Percentiles rank a stretch among this genome's conserved stretches.
phyloP scores from a whole-genome alignment of 1,140 invertebrate species.

The Bicyclus anynana region DNA sequence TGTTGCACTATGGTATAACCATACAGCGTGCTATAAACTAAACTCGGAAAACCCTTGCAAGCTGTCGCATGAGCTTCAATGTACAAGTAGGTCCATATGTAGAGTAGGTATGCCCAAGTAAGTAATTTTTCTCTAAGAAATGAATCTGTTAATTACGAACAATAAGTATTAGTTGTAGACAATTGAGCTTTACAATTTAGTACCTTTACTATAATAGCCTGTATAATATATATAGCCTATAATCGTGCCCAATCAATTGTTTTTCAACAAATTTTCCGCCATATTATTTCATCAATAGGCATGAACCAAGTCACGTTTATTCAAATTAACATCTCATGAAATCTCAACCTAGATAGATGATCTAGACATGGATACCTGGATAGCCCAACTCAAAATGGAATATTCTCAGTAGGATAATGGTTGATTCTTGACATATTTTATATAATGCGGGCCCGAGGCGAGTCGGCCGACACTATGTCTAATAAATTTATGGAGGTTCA shows the following conservation, averaged over 20 bases:
- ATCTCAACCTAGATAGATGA: conserved; percentile 37
- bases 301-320: conserved; percentile 39
- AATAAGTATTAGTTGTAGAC: conserved; percentile 5
- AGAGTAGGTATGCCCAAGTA: too few species aligned
- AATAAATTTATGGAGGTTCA: conserved; percentile 75
- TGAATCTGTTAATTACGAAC: conserved; percentile 22
- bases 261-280: conserved; percentile 19
- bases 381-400: conserved; percentile 53
- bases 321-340: conserved; percentile 30
- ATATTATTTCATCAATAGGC: conserved; percentile 16
- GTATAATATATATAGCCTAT: background rate
- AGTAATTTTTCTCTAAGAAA: too few species aligned
- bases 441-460: conserved; percentile 68
- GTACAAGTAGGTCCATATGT: too few species aligned
- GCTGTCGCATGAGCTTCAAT: too few species aligned
- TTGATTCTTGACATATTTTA: conserved; percentile 76
- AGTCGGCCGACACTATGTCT: conserved; percentile 71
- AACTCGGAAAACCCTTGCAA: too few species aligned
- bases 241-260: conserved; percentile 12
- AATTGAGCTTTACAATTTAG: conserved; percentile 11
- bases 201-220: too few species aligned
- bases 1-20: too few species aligned
- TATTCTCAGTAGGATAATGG: conserved; percentile 67
- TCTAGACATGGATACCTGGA: conserved; percentile 22
- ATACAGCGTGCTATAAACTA: too few species aligned